Conservation (phyloP, 2,797 vertebrate genomes). For the Poecilia gillii region DNA sequence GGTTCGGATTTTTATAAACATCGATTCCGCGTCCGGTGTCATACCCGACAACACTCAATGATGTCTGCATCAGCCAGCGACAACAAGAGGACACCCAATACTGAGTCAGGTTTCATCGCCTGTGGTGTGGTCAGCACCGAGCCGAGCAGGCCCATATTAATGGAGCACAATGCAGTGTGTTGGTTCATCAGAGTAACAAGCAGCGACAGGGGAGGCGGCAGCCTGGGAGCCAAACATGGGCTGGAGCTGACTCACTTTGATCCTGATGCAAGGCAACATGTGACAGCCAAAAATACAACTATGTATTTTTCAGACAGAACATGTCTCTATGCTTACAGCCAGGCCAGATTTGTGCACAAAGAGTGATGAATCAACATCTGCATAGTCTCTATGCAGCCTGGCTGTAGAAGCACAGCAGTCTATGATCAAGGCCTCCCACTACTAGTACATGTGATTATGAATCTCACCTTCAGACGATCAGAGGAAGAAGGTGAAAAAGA, state of each 20-base stretch:
- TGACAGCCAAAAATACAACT: constrained; percentile 60
- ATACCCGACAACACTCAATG: constrained; percentile 67
- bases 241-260: constrained; percentile 61
- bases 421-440: background rate
- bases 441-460: background rate
- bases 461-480: constrained; percentile 47
- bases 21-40: constrained; percentile 66
- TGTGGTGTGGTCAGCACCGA: constrained; percentile 53
- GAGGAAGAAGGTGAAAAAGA: background rate
- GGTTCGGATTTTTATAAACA: constrained; percentile 39
- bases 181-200: constrained; percentile 59
- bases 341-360: constrained; percentile 2
- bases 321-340: constrained; percentile 4
- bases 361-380: constrained; percentile 28
- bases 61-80: constrained; percentile 63
- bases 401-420: background rate
- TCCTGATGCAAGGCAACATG: constrained; percentile 59
- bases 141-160: constrained; percentile 43
- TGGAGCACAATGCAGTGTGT: constrained; percentile 47
- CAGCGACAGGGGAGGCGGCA: constrained; percentile 40
- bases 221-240: constrained; percentile 42
- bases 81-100: constrained; percentile 64
- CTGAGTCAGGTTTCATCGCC: constrained; percentile 58
- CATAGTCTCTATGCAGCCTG: background rate
- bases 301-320: constrained; percentile 18